Conservation (phyloP, 1,140 invertebrate species). For the Rhynchophorus ferrugineus region DNA sequence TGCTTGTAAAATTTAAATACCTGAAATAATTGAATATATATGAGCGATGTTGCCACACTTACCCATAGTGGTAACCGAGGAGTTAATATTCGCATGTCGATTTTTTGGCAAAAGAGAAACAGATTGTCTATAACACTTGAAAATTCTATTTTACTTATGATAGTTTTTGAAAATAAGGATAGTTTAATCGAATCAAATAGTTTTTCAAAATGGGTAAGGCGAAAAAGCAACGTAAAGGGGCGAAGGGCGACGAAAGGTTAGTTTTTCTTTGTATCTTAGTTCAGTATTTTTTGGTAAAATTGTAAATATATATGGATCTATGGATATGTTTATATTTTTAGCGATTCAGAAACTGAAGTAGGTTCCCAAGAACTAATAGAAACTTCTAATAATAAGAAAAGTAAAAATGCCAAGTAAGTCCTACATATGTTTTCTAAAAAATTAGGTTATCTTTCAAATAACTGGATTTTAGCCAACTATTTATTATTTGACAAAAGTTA, state of each 20-base stretch:
- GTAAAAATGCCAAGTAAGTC: constrained; percentile 34
- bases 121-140: constrained; percentile 3
- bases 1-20: too few species aligned
- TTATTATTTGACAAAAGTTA: neutral
- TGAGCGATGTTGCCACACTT: too few species aligned
- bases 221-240: constrained; percentile 60
- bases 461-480: neutral
- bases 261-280: constrained; percentile 12
- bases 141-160: constrained; percentile 25
- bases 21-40: too few species aligned
- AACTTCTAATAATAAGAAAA: constrained; percentile 31
- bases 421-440: constrained; percentile 15
- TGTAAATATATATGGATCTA: constrained; percentile 8
- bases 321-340: constrained; percentile 33
- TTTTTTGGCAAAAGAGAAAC: constrained; percentile 12
- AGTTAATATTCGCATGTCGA: constrained; percentile 7
- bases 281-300: constrained; percentile 4
- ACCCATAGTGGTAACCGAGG: neutral
- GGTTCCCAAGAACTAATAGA: constrained; percentile 31
- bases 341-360: constrained; percentile 34
- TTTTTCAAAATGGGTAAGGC: constrained; percentile 56
- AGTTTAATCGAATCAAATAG: constrained; percentile 16
- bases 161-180: constrained; percentile 21
- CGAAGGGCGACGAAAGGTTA: constrained; percentile 56
- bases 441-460: constrained; percentile 26